These are phyloP conservation scores for Sialis fuliginosa DNA, from an alignment of 2,888 invertebrate genomes.

Conservation along the genomic window DNA sequence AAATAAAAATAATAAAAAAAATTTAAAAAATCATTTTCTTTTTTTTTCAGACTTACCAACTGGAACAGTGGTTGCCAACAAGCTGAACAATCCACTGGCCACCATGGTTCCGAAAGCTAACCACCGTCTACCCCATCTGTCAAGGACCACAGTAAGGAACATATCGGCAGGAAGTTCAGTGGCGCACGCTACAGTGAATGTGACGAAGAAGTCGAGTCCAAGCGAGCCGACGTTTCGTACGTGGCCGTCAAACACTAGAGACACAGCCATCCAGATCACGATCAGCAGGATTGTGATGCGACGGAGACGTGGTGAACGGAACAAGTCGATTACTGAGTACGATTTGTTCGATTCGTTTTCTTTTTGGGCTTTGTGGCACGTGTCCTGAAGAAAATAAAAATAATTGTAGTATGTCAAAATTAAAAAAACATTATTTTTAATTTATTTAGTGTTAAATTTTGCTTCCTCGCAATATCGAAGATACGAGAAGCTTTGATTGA, in stretches of 20 bases:
- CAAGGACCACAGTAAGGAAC: conserved; percentile 55
- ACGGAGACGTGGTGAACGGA: conserved; percentile 58
- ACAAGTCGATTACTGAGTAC: conserved; percentile 67
- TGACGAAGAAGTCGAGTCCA: conserved; percentile 66
- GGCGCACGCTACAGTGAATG: conserved; percentile 67
- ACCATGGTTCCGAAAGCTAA: conserved; percentile 69
- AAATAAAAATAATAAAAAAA: not conserved
- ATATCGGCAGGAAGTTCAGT: conserved; percentile 77
- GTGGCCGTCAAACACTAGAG: conserved; percentile 74
- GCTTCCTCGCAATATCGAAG: no score
- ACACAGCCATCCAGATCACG: conserved; percentile 79
- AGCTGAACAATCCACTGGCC: conserved; percentile 61
- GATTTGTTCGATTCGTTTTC: conserved; percentile 50
- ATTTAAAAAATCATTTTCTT: not conserved
- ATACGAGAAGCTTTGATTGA: no score
- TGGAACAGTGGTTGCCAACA: conserved; percentile 58
- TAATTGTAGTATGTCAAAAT: not conserved
- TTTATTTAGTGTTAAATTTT: not conserved
- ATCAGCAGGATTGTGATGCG: conserved; percentile 61
- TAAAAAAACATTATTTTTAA: not conserved
- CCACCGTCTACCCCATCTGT: conserved; percentile 73
- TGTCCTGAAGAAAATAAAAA: conserved; percentile 29
- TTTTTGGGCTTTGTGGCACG: conserved; percentile 47
- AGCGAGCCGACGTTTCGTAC: conserved; percentile 74
- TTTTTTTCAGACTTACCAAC: conserved; percentile 30